Conservation (phyloP, 2,113 vertebrate species). For the Oryzias woworae region DNA sequence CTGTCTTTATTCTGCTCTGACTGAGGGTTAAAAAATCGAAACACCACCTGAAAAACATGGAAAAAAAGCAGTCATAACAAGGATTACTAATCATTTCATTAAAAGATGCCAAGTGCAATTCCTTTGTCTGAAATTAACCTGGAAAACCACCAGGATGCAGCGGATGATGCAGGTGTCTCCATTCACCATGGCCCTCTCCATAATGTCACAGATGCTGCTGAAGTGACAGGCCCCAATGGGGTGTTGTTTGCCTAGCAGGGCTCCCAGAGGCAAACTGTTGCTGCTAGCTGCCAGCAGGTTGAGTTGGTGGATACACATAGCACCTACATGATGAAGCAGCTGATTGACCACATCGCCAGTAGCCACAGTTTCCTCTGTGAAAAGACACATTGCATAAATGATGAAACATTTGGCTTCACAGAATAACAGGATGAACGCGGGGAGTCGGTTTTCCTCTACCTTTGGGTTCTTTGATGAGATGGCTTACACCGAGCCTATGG, state of each 20-base stretch:
- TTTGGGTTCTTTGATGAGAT: conserved; percentile 92
- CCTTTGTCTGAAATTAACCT: conserved; percentile 76
- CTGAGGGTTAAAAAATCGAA: conserved; percentile 96
- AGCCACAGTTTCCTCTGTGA: conserved; percentile 88
- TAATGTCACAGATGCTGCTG: conserved; percentile 97
- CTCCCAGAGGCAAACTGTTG: conserved; percentile 83
- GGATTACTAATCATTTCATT: background rate
- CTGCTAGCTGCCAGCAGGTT: conserved; percentile 91
- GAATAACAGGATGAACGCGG: background rate
- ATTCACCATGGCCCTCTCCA: conserved; percentile 98
- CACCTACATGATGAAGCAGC: conserved; percentile 95
- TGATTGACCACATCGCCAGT: conserved; percentile 96
- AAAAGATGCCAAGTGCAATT: background rate
- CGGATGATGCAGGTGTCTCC: conserved; percentile 94
- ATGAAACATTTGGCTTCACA: background rate
- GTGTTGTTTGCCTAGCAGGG: conserved; percentile 92
- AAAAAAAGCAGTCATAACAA: background rate
- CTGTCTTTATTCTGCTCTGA: conserved; percentile 93
- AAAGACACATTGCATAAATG: conserved; percentile 5
- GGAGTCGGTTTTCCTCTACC: conserved; percentile 70
- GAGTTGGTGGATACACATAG: conserved; percentile 98
- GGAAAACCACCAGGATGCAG: conserved; percentile 96
- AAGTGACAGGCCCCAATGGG: conserved; percentile 94
- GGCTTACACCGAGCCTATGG: conserved; percentile 93
- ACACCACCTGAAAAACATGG: conserved; percentile 85